Base-by-base conservation (phyloP, 2,113 vertebrate genomes). In the Aegithalos caudatus region DNA sequence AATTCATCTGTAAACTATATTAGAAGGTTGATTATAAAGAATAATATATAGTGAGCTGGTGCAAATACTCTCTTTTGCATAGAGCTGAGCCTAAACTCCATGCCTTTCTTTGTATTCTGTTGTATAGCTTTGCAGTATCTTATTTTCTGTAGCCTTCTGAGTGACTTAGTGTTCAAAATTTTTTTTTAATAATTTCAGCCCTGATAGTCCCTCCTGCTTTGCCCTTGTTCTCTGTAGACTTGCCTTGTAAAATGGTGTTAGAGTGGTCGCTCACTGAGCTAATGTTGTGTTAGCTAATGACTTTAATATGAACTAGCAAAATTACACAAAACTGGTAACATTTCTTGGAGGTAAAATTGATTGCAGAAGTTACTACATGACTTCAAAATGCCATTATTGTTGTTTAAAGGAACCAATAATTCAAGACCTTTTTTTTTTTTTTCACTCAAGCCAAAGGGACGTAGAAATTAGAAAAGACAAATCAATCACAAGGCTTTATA, bases 281-380 rank as follows among this genome's bases (percentile, higher is more conserved):
- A 44, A 62, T 80, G 65, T 78, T 86, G 71, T 73, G 38, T 70
- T 83, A 86, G 60, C 62, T 88, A 90, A 93, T 51, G 71, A 33
- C 38, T 95, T 95, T 94, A 96, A 62, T 86, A 88, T 25, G 79
- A 80, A 62, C 71, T 90, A 88, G 91, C 80, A 90, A 92, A 93
- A 86, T 88, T 47, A 73, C 71, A 92, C 42, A 64, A 90, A 91
- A 74, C 42, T 64, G 21, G 60, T 86, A 83, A 86, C 24, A 8
- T 90, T 95, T 90, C 76, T 83, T 67, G 71, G 47, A 92, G 79
- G 74, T 73, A 83, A 94, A 96, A 90, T 78, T 83, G 51, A 70
- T 62, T 77, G 76, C 79, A 81, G 44, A 90, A 96, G 33, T 96
- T 84, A 67, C 47, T 73, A 56, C 67, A 33, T 58, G n/a, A 71